Percentiles rank a stretch among this genome's conserved stretches.
These are phyloP conservation scores for Hyperoodon ampullatus DNA, from an alignment of 2,113 vertebrate species.

Conservation along the genomic window DNA sequence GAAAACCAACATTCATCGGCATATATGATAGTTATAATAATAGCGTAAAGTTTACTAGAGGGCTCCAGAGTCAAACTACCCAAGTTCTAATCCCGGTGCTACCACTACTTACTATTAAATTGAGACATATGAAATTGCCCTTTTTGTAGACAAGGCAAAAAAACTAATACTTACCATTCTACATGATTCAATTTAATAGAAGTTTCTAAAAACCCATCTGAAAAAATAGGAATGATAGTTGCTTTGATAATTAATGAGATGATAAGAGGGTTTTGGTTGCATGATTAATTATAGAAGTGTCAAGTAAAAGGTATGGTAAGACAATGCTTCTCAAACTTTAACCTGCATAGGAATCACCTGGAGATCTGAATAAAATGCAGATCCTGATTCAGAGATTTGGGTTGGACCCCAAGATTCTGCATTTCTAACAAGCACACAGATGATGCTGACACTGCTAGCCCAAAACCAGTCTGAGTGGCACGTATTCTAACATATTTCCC, in stretches of 20 bases:
- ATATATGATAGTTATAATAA: background rate
- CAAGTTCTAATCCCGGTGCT: background rate
- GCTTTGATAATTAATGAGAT: background rate
- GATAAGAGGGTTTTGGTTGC: background rate
- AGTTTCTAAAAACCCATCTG: background rate
- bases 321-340: background rate
- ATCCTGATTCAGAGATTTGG: background rate
- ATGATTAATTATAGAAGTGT: constrained; percentile 11
- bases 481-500: background rate
- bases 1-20: background rate
- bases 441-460: background rate
- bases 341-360: background rate
- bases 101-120: background rate
- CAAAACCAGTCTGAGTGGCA: background rate
- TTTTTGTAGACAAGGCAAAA: background rate
- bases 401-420: no score
- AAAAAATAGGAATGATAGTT: background rate
- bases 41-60: background rate
- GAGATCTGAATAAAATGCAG: background rate
- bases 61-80: background rate
- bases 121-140: background rate
- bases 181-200: background rate
- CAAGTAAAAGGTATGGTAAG: background rate
- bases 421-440: background rate
- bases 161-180: background rate